A percentile compares a stretch with the other conserved stretches of the same genome.
These are phyloP conservation scores for Spialia ferax DNA, from an alignment of 2,888 invertebrate species.

Conservation along the genomic window DNA sequence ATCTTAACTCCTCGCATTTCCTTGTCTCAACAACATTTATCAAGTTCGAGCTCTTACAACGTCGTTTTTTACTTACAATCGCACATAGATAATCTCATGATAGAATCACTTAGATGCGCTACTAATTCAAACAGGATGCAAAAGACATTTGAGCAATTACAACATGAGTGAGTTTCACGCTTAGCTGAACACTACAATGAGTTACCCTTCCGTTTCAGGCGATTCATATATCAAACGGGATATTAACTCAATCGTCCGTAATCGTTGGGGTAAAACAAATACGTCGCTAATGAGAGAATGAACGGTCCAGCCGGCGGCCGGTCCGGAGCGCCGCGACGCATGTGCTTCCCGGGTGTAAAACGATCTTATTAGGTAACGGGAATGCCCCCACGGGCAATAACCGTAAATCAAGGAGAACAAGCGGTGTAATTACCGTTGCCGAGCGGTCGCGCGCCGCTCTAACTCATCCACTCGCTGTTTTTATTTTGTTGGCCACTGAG, in stretches of 20 bases:
- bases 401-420: conserved; percentile 87
- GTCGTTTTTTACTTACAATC: neutral
- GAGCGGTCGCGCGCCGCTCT: conserved; percentile 83
- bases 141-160: conserved; percentile 20
- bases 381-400: conserved; percentile 86
- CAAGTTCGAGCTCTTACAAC: conserved; percentile 13
- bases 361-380: conserved; percentile 86
- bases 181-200: conserved; percentile 37
- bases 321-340: conserved; percentile 67
- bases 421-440: conserved; percentile 86
- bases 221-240: conserved; percentile 75
- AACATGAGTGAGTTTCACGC: conserved; percentile 34
- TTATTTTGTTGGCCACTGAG: conserved; percentile 82
- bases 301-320: conserved; percentile 66
- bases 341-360: conserved; percentile 83
- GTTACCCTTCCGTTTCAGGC: conserved; percentile 62
- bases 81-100: neutral
- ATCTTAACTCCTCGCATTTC: conserved; percentile 76
- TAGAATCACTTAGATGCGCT: neutral
- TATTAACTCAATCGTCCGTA: conserved; percentile 80
- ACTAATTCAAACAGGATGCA: neutral
- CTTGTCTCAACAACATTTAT: conserved; percentile 34
- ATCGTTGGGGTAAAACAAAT: conserved; percentile 78
- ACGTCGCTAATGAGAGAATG: conserved; percentile 82
- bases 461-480: conserved; percentile 84